Base-by-base conservation (phyloP, 2,888 invertebrate genomes). In the Hetaerina titia region DNA sequence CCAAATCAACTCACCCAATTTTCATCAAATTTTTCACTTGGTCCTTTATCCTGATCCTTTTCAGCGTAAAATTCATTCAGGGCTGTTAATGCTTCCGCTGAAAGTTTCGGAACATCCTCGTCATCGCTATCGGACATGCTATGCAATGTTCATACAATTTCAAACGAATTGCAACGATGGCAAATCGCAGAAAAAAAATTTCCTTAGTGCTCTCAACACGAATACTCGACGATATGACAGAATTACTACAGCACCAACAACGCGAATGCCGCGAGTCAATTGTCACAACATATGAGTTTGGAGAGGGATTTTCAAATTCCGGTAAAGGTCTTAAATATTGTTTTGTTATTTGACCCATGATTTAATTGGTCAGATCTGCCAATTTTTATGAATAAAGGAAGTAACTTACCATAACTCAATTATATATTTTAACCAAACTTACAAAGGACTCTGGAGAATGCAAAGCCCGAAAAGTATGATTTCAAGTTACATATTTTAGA, bases 41-140 rank as follows among this genome's bases (percentile, higher is more conserved):
- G 97, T 95, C 94, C 95, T n/a, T 97, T 97, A 94, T 96, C 96
- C 96, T 98, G 97, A 90, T 97, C 97, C 96, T 98, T 98, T 96
- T 98, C 98, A 7, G 96, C 96, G 89, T 98, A 98, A 97, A 99
- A 99, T 96, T 98, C 98, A 96, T 98, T 98, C 0, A 99, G 97
- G 1, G 98, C 98, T 95, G 97, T 97, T 95, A 98, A 97, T 0
- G 99, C 98, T 96, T 98, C 98, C 0, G 97, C 97, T 6, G 98
- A 98, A 94, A 99, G 97, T 90, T 97, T 96, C 0, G 98, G 97
- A 0, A 97, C 96, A 95, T 98, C 98, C 95, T 98, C 98, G 92
- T 98, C 98, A 81, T 95, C 95, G 22, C 58, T 89, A 69, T 89
- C 95, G 56, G 95, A 95, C 95, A 95, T 95, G n/a, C 19, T 90